Conservation (phyloP, 2,888 invertebrate genomes). For the Frankliniella intonsa region DNA sequence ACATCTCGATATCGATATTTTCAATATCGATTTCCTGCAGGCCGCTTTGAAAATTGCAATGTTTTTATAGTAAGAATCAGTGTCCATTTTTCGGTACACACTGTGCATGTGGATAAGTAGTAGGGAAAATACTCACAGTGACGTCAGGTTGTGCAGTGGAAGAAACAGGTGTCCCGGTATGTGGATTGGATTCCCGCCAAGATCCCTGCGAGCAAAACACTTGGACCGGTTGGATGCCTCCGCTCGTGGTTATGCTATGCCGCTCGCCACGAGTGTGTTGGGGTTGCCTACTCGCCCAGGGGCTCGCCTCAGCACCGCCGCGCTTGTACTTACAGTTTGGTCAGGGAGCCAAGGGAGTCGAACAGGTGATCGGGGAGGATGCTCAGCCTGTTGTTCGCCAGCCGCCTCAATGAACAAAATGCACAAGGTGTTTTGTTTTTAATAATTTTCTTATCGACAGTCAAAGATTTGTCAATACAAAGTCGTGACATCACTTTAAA, state of each 20-base stretch:
- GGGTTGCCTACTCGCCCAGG: too few relatives aligned
- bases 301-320: too few relatives aligned
- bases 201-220: conserved; percentile 42
- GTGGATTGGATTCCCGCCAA: conserved; percentile 46
- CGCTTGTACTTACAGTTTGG: conserved; percentile 51
- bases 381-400: conserved; percentile 50
- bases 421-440: too few relatives aligned
- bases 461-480: too few relatives aligned
- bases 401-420: conserved; percentile 45
- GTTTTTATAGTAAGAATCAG: background rate
- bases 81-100: background rate
- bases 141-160: conserved; percentile 38
- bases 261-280: too few relatives aligned
- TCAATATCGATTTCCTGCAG: conserved; percentile 53
- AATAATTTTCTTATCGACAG: background rate
- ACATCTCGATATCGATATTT: conserved; percentile 50
- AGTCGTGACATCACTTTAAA: too few relatives aligned
- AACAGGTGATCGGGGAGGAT: conserved; percentile 48
- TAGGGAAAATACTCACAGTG: conserved; percentile 40
- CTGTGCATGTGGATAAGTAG: background rate
- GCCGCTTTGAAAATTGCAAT: conserved; percentile 45
- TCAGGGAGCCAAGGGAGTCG: conserved; percentile 45
- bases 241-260: too few relatives aligned
- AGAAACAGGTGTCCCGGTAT: conserved; percentile 38
- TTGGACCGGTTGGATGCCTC: background rate